phyloP scores from a whole-genome alignment of 2,797 vertebrate genomes.

The Poecilia gillii region DNA sequence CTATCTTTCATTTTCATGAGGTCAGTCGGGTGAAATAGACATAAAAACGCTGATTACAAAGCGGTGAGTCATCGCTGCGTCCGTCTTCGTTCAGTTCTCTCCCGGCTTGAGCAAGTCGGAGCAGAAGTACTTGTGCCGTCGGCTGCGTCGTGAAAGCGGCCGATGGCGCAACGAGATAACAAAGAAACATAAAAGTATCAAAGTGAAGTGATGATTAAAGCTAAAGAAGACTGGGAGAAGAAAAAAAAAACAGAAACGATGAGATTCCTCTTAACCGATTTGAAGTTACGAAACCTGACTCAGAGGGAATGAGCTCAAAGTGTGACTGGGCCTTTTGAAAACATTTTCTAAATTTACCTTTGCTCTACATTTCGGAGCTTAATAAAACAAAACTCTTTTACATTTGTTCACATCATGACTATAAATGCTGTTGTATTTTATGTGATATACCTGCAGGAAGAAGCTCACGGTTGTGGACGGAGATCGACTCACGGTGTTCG shows the following conservation, averaged over 20 bases:
- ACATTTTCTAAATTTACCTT: background rate
- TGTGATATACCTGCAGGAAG: background rate
- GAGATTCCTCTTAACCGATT: conserved; percentile 1
- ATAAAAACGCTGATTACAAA: background rate
- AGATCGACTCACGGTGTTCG: background rate
- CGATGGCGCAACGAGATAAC: conserved; percentile 23
- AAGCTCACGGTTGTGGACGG: background rate
- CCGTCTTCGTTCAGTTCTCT: background rate
- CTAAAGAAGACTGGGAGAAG: background rate
- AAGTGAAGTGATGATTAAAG: conserved; percentile 9
- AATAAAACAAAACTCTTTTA: background rate
- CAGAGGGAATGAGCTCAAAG: background rate
- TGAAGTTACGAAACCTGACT: conserved; percentile 4
- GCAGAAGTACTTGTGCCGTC: conserved; percentile 25
- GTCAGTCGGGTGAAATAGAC: conserved; percentile 3
- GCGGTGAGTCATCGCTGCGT: background rate
- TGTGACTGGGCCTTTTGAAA: background rate
- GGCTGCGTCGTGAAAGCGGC: conserved; percentile 22
- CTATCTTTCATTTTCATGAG: conserved; percentile 9
- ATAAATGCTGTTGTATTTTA: background rate
- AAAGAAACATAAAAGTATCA: conserved; percentile 16
- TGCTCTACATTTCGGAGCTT: background rate
- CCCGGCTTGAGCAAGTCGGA: conserved; percentile 21
- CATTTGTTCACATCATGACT: background rate
- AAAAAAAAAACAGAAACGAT: background rate